Conservation (phyloP, 2,888 invertebrate species). For the Scaptomyza flava region DNA sequence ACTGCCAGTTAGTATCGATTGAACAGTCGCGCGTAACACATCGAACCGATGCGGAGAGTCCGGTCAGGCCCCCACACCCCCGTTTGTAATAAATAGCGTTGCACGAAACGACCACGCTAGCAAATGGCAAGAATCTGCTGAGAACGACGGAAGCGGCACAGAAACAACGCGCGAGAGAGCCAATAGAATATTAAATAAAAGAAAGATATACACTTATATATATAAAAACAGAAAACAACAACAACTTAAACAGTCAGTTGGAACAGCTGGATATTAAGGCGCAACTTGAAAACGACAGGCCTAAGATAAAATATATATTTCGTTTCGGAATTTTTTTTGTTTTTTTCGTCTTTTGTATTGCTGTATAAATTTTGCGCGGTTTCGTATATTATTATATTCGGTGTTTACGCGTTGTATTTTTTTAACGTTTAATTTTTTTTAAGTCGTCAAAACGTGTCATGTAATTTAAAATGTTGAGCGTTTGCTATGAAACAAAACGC, state of each 20-base stretch:
- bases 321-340: slow-evolving; percentile 3
- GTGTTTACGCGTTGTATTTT: background rate
- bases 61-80: slow-evolving; percentile 58
- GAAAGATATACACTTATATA: background rate
- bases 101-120: slow-evolving; percentile 66
- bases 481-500: slow-evolving; percentile 13
- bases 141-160: slow-evolving; percentile 60
- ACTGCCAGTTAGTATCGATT: slow-evolving; percentile 70
- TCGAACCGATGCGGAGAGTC: slow-evolving; percentile 61
- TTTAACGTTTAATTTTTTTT: background rate
- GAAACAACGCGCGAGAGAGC: slow-evolving; percentile 30
- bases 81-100: slow-evolving; percentile 74
- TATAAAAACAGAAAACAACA: slow-evolving; percentile 25
- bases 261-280: slow-evolving; percentile 60
- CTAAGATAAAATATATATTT: slow-evolving; percentile 34
- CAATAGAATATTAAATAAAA: slow-evolving; percentile 19
- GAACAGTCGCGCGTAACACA: slow-evolving; percentile 77
- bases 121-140: slow-evolving; percentile 70
- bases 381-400: slow-evolving; percentile 3
- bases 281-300: slow-evolving; percentile 30
- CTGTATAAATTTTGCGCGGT: slow-evolving; percentile 28
- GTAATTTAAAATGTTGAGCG: slow-evolving; percentile 22
- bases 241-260: slow-evolving; percentile 38
- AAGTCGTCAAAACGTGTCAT: slow-evolving; percentile 43
- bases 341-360: slow-evolving; percentile 6